Conservation (phyloP, 1,140 invertebrate genomes). For the Drosophila insularis region DNA sequence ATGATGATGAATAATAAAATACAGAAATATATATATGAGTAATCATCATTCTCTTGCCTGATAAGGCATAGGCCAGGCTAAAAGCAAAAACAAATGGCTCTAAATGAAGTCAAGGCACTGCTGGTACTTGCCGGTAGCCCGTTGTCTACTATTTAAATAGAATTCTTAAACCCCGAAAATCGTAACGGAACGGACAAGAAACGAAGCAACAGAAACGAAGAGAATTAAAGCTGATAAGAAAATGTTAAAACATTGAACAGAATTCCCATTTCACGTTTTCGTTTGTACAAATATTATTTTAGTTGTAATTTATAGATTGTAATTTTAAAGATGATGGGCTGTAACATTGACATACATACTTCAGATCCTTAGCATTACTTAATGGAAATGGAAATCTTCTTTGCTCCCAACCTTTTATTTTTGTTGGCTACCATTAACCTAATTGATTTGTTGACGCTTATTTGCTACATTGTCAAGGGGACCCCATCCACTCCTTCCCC, state of each 20-base stretch:
- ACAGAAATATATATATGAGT: slow-evolving; percentile 58
- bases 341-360: slow-evolving; percentile 10
- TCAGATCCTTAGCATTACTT: not conserved
- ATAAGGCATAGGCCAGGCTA: slow-evolving; percentile 36
- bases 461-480: slow-evolving; percentile 27
- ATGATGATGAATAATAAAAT: slow-evolving; percentile 47
- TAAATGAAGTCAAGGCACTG: slow-evolving; percentile 35
- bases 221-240: slow-evolving; percentile 14
- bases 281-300: slow-evolving; percentile 21
- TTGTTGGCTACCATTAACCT: slow-evolving; percentile 50
- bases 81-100: not conserved
- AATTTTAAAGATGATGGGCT: too few species aligned
- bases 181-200: too few species aligned
- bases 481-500: not conserved
- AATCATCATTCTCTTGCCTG: slow-evolving; percentile 35
- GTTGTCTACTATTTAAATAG: slow-evolving; percentile 42
- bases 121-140: slow-evolving; percentile 11
- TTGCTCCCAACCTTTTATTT: not conserved
- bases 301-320: slow-evolving; percentile 26
- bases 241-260: slow-evolving; percentile 9
- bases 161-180: slow-evolving; percentile 10
- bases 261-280: not conserved
- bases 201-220: not conserved
- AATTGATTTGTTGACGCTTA: slow-evolving; percentile 58
- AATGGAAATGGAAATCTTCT: not conserved